phyloP scores from a whole-genome alignment of 2,113 vertebrate genomes.

The Rhabdomys dilectus region DNA sequence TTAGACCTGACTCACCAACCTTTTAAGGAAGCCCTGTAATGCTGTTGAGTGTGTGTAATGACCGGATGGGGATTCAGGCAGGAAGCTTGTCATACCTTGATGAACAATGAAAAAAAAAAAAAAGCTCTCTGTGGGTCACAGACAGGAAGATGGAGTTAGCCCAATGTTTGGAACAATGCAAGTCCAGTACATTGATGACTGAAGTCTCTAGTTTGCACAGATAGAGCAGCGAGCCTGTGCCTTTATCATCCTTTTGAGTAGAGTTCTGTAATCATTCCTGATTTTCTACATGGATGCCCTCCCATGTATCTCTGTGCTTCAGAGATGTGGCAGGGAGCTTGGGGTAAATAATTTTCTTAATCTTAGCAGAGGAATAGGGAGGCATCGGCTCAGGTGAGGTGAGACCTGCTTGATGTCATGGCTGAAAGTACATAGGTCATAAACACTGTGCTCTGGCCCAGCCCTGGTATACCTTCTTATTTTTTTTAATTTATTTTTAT shows the following conservation, averaged over 20 bases:
- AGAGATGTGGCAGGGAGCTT: neutral
- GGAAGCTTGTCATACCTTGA: neutral
- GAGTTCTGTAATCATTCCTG: neutral
- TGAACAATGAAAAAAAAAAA: conserved; percentile 1
- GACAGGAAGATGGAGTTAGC: neutral
- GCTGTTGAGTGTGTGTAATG: neutral
- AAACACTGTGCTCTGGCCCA: neutral
- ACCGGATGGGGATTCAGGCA: neutral
- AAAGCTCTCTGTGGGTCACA: neutral
- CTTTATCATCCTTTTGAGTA: neutral
- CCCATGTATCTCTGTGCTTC: neutral
- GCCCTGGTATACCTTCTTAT: neutral
- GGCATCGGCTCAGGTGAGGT: neutral
- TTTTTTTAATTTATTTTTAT: too few relatives aligned
- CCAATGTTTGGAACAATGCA: neutral
- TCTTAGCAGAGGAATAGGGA: neutral
- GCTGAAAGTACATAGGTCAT: neutral
- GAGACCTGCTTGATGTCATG: neutral
- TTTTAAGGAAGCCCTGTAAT: conserved; percentile 37
- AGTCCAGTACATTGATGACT: neutral
- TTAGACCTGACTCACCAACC: conserved; percentile 32
- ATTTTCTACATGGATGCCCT: neutral
- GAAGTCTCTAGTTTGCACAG: neutral
- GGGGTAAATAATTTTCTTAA: neutral
- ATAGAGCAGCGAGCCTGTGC: neutral